Evolutionary conservation across 2,888 invertebrate genomes (phyloP), one percentile per base, ranked within the genome.

Genomic region (Falcaria lacertinaria): DNA sequence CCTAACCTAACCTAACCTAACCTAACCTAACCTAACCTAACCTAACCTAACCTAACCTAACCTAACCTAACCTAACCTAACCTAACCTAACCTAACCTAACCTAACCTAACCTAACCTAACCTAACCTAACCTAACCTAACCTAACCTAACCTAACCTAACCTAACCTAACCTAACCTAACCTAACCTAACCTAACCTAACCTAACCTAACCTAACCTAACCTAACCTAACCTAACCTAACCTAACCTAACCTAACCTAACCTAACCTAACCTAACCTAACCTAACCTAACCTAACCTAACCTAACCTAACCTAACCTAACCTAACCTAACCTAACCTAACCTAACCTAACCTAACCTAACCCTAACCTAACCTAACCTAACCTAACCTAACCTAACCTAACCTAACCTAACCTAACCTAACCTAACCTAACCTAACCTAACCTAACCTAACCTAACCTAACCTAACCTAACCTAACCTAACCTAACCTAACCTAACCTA

Each of bases 371-470:
- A n/a, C n/a, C 33, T 33, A 33, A 33, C 33, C 33, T 33, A 33
- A 33, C 33, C 33, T 33, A 33, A 33, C 33, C 33, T 33, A 33
- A 33, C 33, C n/a, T 33, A 33, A 33, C 33, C 33, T 33, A 33
- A 33, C 33, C 47, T 44, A 44, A 47, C 44, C 47, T 44, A 44
- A 47, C 44, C 47, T 44, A 44, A 47, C 44, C 47, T 43, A 43
- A 50, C 46, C 50, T 47, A 47, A 50, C 46, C 48, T 45, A 45
- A 48, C 47, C 50, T 47, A 48, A 51, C 47, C 51, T 48, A 48
- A 51, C 47, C 51, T 48, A 48, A 52, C 48, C 51, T 48, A 48
- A 52, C 48, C 51, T 48, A 48, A 52, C 48, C 51, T 48, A 48
- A 48, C 48, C 48, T 48, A 48, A 52, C 48, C 51, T 44, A 48